Evolutionary conservation across 1,140 invertebrate species (phyloP), one percentile per base, ranked within the genome.

Genomic region (Anoplolepis gracilipes): DNA sequence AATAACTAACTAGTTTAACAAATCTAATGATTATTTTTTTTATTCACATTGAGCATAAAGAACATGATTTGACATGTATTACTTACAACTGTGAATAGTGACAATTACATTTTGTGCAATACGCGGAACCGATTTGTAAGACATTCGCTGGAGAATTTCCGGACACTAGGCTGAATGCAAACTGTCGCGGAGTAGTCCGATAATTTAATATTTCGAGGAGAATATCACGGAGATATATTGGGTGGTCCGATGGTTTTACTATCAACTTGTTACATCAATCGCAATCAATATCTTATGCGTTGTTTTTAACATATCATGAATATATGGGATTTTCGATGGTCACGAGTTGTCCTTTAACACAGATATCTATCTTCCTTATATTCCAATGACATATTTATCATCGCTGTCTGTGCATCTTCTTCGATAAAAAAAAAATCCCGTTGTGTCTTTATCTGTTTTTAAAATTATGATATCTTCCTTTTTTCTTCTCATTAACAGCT

Each of bases 241-340:
- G 36, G 72, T 2, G 5, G 0, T 25, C 4, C 33, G 28, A 4
- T 39, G 65, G 57, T 59, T 57, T 22, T 25, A 82, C 42, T 72
- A n/a, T 0, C n/a, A n/a, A n/a, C n/a, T n/a, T n/a, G 5, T 81
- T 81, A 67, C 33, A 67, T 67, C 11, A 72, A 72, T 22, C 46
- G 36, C 46, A 53, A 46, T 78, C 62, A 25, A 55, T 16, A 57
- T 8, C 49, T 42, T 11, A 30, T 0, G 6, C 33, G 46, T 22
- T n/a, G n/a, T 13, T 78, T 67, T 85, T 85, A 85, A 85, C 73
- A 85, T 79, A 55, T 67, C 33, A 67, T 85, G 16, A 85, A 85
- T 85, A 79, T 22, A 13, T 64, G 33, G 25, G 39, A 59, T 33
- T 6, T n/a, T 8, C 4, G 28, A 33, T 73, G 53, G 4, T 39